A percentile compares a stretch with the other conserved stretches of the same genome.
phyloP scores from a whole-genome alignment of 2,888 invertebrate species.

The Nycteola revayana region DNA sequence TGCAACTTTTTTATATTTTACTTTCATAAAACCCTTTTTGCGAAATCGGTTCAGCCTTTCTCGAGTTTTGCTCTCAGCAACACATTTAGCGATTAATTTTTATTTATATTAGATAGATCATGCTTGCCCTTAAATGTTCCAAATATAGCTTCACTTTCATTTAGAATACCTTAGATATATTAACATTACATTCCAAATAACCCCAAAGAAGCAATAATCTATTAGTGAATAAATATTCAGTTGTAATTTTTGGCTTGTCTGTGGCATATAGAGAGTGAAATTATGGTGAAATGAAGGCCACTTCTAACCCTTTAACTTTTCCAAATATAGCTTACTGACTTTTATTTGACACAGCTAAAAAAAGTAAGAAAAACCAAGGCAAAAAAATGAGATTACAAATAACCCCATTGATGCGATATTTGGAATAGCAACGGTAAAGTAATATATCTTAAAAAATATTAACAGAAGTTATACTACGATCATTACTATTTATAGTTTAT shows the following conservation, averaged over 20 bases:
- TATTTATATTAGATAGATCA: neutral
- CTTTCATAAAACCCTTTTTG: neutral
- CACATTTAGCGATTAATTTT: neutral
- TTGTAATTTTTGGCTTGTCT: slow-evolving; percentile 3
- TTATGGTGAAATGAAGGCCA: slow-evolving; percentile 1
- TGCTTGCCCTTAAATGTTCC: slow-evolving; percentile 1
- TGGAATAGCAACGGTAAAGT: neutral
- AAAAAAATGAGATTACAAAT: slow-evolving; percentile 2
- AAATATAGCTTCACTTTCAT: slow-evolving; percentile 1
- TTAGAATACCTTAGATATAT: neutral
- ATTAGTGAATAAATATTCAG: slow-evolving; percentile 1
- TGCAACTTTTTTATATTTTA: neutral
- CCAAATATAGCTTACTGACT: slow-evolving; percentile 1
- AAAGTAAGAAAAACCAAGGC: neutral
- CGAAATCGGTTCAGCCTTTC: too few relatives aligned
- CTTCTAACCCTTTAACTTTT: slow-evolving; percentile 4
- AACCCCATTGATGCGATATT: slow-evolving; percentile 5
- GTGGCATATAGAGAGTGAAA: slow-evolving; percentile 2
- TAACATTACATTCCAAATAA: slow-evolving; percentile 1
- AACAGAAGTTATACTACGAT: neutral
- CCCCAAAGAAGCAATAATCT: neutral
- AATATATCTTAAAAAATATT: neutral
- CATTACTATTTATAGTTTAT: slow-evolving; percentile 1
- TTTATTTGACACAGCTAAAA: slow-evolving; percentile 3
- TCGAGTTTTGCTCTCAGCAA: too few relatives aligned